Evolutionary conservation across 2,797 vertebrate genomes (phyloP).

Genomic region (Agapornis canus): DNA sequence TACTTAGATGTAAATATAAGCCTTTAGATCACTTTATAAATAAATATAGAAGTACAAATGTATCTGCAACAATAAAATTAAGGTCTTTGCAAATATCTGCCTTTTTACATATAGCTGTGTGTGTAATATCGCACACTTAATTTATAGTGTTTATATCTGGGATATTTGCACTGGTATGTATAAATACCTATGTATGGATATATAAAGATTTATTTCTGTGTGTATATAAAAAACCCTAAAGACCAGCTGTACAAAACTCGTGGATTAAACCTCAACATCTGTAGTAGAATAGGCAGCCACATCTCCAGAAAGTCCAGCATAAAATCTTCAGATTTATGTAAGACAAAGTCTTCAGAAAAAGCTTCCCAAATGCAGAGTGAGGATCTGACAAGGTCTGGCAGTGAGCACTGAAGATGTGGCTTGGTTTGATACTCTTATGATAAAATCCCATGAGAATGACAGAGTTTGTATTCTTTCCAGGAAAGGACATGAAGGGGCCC

Average conservation of each 20-base stretch:
- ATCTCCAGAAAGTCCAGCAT: background rate
- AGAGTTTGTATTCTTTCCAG: background rate
- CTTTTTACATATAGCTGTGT: background rate
- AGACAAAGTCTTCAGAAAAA: background rate
- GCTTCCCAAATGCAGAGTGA: background rate
- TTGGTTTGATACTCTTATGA: background rate
- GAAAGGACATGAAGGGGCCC: background rate
- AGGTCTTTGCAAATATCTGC: background rate
- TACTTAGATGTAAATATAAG: background rate
- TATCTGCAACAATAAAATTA: background rate
- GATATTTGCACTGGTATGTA: background rate
- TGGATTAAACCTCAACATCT: background rate
- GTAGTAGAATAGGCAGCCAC: background rate
- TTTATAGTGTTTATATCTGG: background rate
- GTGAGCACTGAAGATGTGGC: background rate
- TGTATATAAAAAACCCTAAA: background rate
- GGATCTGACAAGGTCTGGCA: background rate
- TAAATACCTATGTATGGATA: background rate
- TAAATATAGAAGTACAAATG: background rate
- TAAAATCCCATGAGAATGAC: background rate
- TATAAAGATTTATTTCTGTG: background rate
- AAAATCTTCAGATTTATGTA: background rate
- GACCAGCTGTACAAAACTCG: background rate
- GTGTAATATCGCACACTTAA: background rate
- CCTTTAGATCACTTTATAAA: background rate